Evolutionary conservation across 2,797 vertebrate species (phyloP), one percentile per base, ranked within the genome.

Genomic region (Etheostoma perlongum): DNA sequence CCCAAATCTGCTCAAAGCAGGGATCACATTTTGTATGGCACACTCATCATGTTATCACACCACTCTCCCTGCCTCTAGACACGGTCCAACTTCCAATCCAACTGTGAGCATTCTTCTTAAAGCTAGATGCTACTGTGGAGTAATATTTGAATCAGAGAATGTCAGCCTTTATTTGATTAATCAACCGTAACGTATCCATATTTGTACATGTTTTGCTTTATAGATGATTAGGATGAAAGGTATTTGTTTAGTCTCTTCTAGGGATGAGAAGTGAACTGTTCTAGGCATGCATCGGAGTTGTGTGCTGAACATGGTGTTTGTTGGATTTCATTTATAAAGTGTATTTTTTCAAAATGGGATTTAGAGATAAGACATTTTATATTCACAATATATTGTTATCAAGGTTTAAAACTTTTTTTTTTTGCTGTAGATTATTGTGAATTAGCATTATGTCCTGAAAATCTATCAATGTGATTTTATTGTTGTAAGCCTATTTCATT

Each of bases 291-390:
- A 8, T 76, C 49, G 19, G 36, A 67, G 74, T 67, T 33, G 44
- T 16, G 65, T 4, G 40, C 54, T 51, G 67, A 80, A 79, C 78
- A 49, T 11, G 48, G 49, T 33, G 79, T 67, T 73, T 69, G 59
- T 83, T 80, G 85, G 77, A 75, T 70, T 90, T 91, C 62, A 75
- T 88, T 82, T 91, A 89, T 75, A 93, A 89, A 94, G 72, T 88
- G 85, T 93, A 91, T 92, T 94, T 95, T 94, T 92, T 87, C 90
- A 92, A 92, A 90, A 84, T 80, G 75, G 48, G 47, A 88, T 75
- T 81, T 76, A 87, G 79, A 90, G 74, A 89, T 85, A 74, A 88
- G 62, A 83, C 19, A 78, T 92, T 93, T 91, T 94, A 88, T 93
- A 93, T 86, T 88, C 70, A 82, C 79, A 70, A 21, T 86, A 75